Base-by-base conservation (phyloP, 2,113 vertebrate genomes). In the Syngnathoides biaculeatus region DNA sequence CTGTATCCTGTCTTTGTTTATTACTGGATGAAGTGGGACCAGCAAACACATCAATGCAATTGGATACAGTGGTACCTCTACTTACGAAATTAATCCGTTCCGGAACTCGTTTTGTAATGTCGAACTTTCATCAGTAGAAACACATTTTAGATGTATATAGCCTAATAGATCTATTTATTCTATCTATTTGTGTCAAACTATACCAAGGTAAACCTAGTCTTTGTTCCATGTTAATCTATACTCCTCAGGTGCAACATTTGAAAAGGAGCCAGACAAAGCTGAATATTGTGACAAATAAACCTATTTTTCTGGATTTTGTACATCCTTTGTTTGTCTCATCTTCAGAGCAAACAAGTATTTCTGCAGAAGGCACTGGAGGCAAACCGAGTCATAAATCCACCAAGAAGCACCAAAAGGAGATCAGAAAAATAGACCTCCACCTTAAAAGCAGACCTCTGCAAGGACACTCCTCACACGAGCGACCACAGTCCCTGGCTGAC, bases 401-500 rank as follows among this genome's bases (percentile, higher is more conserved):
- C 27, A 89, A 87, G 65, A 92, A 90, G 64, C 90, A 89, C 67
- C 86, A 89, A 63, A 93, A 90, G 74, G 90, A 92, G 3, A 55
- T 81, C 59, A 85, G 72, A 73, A 95, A 92, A 81, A 67, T 3
- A 0, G 91, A 91, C 68, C 84, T 88, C 40, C 87, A 83, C 15
- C 79, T 87, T n/a, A 95, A 93, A 88, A 82, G 92, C 30, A 90
- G 89, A 75, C 79, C 90, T 50, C 81, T 90, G 43, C 90, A 80
- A 59, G 76, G 58, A 0, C 81, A 78, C 56, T 71, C 79, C 72
- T 85, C 92, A 58, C 89, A 92, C 20, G 93, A 95, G 67, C 89
- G 90, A 19, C 97, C 93, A 0, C 93, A 84, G 75, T 95, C 95
- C 2, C 79, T 96, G 72, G 94, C 92, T 70, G 96, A 98, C 90